Evolutionary conservation across 2,888 invertebrate species (phyloP).

Genomic region (Calameuta idolon): DNA sequence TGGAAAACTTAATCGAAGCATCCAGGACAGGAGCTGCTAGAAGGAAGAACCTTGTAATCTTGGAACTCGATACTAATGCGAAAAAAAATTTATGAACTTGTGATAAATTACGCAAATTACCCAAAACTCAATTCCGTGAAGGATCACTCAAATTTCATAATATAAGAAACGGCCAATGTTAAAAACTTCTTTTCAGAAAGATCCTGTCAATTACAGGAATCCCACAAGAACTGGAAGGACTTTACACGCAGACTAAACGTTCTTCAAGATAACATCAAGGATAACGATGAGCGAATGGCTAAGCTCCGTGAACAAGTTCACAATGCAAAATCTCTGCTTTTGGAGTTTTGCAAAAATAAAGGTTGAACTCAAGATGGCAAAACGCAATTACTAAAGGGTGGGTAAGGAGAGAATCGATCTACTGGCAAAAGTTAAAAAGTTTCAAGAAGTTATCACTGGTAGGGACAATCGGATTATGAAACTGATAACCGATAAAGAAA

Average conservation of each 20-base stretch:
- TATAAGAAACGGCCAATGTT: slow-evolving; percentile 23
- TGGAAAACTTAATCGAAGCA: slow-evolving; percentile 32
- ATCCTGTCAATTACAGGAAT: background rate
- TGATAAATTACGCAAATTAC: background rate
- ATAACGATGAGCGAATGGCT: background rate
- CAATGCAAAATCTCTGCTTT: background rate
- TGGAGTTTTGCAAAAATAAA: background rate
- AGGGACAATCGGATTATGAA: slow-evolving; percentile 31
- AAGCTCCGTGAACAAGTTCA: background rate
- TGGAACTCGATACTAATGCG: no score
- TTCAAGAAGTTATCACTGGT: slow-evolving; percentile 25
- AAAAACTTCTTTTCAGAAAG: slow-evolving; percentile 18
- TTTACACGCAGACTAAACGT: background rate
- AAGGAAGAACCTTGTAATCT: slow-evolving; percentile 17
- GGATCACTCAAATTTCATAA: slow-evolving; percentile 19
- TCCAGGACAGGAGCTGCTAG: slow-evolving; percentile 26
- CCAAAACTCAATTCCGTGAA: background rate
- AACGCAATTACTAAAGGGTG: background rate
- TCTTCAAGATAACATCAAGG: background rate
- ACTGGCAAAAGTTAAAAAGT: slow-evolving; percentile 27
- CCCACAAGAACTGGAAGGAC: background rate
- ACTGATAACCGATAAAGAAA: slow-evolving; percentile 26
- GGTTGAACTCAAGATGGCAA: background rate
- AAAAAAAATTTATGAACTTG: background rate
- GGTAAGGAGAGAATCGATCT: slow-evolving; percentile 28